Evolutionary conservation across 2,113 vertebrate species (phyloP).

Genomic region (Trematomus loennbergii): DNA sequence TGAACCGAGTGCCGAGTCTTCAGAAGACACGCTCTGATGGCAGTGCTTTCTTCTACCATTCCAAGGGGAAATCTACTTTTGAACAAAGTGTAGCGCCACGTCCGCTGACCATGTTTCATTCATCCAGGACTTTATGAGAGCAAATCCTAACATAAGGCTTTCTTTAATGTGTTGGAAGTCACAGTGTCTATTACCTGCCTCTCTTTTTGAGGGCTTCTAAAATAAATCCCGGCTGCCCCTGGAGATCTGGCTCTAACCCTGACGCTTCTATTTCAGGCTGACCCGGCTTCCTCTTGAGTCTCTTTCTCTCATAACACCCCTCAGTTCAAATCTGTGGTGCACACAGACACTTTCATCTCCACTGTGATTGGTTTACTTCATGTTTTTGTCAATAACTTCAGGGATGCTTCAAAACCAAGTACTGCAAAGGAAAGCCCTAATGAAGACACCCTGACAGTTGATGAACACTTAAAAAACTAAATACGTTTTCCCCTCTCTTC

Average conservation of each 20-base stretch:
- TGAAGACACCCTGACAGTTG: neutral
- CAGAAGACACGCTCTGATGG: conserved; percentile 46
- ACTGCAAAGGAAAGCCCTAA: neutral
- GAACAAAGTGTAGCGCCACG: neutral
- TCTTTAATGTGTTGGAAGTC: neutral
- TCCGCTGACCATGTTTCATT: conserved; percentile 5
- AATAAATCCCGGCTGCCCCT: conserved; percentile 51
- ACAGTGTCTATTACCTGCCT: conserved; percentile 32
- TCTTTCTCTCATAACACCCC: conserved; percentile 16
- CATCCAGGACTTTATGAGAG: conserved; percentile 31
- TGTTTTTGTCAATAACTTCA: neutral
- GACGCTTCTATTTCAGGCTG: conserved; percentile 70
- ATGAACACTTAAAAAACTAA: no score
- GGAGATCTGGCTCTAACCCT: conserved; percentile 42
- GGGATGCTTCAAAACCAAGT: neutral
- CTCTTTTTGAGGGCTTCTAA: conserved; percentile 7
- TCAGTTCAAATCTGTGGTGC: neutral
- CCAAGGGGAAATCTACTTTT: conserved; percentile 28
- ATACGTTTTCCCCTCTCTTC: neutral
- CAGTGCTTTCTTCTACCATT: conserved; percentile 17
- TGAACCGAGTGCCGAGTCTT: conserved; percentile 30
- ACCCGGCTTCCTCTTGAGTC: conserved; percentile 38
- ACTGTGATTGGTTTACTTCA: neutral
- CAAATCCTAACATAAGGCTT: conserved; percentile 18
- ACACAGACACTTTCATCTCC: neutral